Conservation (phyloP, 2,797 vertebrate genomes). For the Phrynocephalus guinanensis region DNA sequence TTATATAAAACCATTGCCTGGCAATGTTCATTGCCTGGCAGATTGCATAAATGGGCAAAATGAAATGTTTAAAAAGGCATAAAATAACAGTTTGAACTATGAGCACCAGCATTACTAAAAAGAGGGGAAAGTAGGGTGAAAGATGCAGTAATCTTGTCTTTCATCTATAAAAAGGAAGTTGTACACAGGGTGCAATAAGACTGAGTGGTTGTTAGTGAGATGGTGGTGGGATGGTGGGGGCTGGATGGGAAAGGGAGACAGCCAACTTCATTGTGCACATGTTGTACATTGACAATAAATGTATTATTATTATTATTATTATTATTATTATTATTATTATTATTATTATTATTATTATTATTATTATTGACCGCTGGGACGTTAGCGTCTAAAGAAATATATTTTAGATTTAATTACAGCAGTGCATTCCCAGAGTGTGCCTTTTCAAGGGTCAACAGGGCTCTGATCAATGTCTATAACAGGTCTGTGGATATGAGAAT, state of each 20-base stretch:
- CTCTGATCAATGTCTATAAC: too few species aligned
- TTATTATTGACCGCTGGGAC: too few species aligned
- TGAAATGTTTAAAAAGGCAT: background rate
- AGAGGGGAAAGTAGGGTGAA: background rate
- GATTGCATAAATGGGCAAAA: background rate
- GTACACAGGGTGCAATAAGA: too few species aligned
- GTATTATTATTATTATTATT: too few species aligned
- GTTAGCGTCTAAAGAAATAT: background rate
- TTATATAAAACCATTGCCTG: background rate
- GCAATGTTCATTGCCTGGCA: background rate
- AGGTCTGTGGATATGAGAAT: background rate
- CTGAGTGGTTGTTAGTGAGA: too few species aligned
- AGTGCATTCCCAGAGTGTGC: background rate
- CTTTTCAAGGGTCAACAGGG: background rate
- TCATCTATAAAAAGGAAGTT: too few species aligned
- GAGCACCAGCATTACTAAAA: background rate
- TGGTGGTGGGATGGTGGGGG: too few species aligned
- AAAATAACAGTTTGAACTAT: background rate
- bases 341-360: too few species aligned
- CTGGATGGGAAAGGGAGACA: too few species aligned
- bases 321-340: too few species aligned
- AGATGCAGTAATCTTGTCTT: background rate
- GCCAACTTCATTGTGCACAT: too few species aligned
- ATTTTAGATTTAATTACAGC: background rate
- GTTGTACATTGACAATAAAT: too few species aligned